These are phyloP conservation scores for Dasypogon diadema DNA, from an alignment of 2,888 invertebrate genomes.

Conservation along the genomic window DNA sequence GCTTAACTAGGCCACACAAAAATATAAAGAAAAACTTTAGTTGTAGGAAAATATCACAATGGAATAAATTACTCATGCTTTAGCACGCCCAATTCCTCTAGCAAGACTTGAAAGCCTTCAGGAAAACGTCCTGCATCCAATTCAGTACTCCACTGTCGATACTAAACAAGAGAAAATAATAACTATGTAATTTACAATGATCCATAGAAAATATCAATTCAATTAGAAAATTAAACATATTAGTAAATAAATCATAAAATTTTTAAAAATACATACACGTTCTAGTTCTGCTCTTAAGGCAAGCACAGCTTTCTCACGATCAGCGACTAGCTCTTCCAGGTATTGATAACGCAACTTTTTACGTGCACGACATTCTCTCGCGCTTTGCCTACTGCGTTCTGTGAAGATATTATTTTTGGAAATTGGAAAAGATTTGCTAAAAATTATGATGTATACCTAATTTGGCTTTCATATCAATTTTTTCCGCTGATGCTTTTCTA, in stretches of 20 bases:
- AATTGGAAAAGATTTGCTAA: not conserved
- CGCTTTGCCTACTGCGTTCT: conserved; percentile 97
- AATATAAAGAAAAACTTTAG: not conserved
- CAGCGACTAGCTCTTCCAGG: conserved; percentile 92
- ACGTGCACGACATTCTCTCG: conserved; percentile 95
- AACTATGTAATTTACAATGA: too few relatives aligned
- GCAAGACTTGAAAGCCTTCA: conserved; percentile 80
- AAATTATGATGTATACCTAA: conserved; percentile 73
- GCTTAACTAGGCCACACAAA: conserved; percentile 13
- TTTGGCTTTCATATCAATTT: conserved; percentile 94
- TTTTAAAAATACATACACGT: conserved; percentile 75
- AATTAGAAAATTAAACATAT: not conserved
- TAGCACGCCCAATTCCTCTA: conserved; percentile 80
- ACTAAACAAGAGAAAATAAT: too few relatives aligned
- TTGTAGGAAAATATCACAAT: conserved; percentile 15
- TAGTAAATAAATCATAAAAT: not conserved
- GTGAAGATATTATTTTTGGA: not conserved
- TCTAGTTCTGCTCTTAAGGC: conserved; percentile 90
- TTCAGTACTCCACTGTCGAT: conserved; percentile 83
- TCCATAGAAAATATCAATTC: conserved; percentile 1
- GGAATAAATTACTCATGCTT: conserved; percentile 73
- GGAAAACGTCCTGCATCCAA: conserved; percentile 85
- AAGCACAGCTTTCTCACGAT: conserved; percentile 92
- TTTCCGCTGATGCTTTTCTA: conserved; percentile 85
- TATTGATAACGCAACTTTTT: conserved; percentile 98